These are phyloP conservation scores for Madoqua kirkii DNA, from an alignment of 2,113 vertebrate genomes.

Conservation along the genomic window DNA sequence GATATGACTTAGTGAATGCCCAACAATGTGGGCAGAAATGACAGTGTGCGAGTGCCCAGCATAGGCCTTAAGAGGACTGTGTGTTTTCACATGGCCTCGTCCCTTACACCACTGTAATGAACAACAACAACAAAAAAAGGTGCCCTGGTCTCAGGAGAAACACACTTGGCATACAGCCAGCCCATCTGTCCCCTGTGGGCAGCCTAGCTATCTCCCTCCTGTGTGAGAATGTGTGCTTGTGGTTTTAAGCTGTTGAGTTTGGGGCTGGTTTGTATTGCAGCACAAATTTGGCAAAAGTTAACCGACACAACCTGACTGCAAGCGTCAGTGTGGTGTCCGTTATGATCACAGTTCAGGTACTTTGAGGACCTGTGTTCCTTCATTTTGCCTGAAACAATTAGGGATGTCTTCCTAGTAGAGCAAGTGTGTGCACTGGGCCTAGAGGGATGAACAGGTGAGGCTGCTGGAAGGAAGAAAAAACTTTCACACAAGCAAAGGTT, in stretches of 20 bases:
- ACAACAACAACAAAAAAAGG: background rate
- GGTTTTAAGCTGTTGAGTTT: background rate
- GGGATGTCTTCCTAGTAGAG: background rate
- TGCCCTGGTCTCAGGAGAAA: background rate
- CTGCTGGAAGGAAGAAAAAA: background rate
- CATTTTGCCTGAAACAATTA: background rate
- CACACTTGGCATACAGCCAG: rapidly evolving
- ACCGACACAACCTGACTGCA: rapidly evolving
- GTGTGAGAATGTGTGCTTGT: rapidly evolving
- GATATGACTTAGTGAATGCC: background rate
- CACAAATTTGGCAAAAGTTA: background rate
- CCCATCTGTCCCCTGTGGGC: rapidly evolving
- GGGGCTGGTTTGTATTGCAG: background rate
- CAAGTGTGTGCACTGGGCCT: background rate
- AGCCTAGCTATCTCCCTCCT: rapidly evolving
- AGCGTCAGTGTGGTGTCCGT: rapidly evolving
- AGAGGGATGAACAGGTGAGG: background rate
- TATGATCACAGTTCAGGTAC: rapidly evolving
- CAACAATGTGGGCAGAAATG: background rate
- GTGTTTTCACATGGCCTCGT: background rate
- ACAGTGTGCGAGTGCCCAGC: background rate
- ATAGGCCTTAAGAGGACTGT: background rate
- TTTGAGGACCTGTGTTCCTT: background rate
- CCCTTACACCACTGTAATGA: background rate
- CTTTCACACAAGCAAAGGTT: background rate